These are phyloP conservation scores for Caenorhabditis panamensis DNA, from an alignment of 2,888 invertebrate species.

Conservation along the genomic window DNA sequence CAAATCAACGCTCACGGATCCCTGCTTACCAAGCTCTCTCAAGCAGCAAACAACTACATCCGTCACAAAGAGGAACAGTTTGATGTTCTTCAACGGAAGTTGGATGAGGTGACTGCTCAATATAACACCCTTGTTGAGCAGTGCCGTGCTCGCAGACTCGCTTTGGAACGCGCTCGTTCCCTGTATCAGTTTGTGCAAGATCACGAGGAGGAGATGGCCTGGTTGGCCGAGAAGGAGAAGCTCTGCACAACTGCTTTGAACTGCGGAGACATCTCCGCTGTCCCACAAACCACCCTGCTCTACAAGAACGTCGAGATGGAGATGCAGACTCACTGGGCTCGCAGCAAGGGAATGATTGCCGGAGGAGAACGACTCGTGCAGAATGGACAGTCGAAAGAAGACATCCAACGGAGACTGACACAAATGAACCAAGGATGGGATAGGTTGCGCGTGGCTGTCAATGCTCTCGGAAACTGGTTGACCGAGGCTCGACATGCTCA, in stretches of 20 bases:
- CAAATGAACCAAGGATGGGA: conserved; percentile 87
- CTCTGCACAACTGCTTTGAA: conserved; percentile 94
- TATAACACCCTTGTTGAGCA: conserved; percentile 87
- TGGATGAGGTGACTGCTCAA: conserved; percentile 88
- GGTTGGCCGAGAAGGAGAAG: conserved; percentile 93
- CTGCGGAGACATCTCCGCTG: conserved; percentile 93
- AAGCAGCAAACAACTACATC: conserved; percentile 73
- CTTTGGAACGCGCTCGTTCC: conserved; percentile 92
- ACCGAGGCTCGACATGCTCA: conserved; percentile 94
- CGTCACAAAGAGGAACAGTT: conserved; percentile 83
- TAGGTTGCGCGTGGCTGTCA: conserved; percentile 89
- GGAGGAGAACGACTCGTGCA: conserved; percentile 77
- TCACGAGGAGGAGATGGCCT: conserved; percentile 96
- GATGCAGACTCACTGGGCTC: conserved; percentile 85
- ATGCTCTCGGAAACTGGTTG: conserved; percentile 87
- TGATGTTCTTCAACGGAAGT: conserved; percentile 86
- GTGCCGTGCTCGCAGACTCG: conserved; percentile 87
- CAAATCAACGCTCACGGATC: conserved; percentile 82
- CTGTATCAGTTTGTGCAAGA: conserved; percentile 95
- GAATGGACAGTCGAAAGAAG: conserved; percentile 67
- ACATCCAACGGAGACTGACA: conserved; percentile 64
- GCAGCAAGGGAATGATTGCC: conserved; percentile 82
- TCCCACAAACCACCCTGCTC: conserved; percentile 87
- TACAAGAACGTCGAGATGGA: conserved; percentile 86
- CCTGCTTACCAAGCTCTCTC: conserved; percentile 74